These are phyloP conservation scores for Zaprionus obscuricornis DNA, from an alignment of 2,888 invertebrate species.

Conservation along the genomic window DNA sequence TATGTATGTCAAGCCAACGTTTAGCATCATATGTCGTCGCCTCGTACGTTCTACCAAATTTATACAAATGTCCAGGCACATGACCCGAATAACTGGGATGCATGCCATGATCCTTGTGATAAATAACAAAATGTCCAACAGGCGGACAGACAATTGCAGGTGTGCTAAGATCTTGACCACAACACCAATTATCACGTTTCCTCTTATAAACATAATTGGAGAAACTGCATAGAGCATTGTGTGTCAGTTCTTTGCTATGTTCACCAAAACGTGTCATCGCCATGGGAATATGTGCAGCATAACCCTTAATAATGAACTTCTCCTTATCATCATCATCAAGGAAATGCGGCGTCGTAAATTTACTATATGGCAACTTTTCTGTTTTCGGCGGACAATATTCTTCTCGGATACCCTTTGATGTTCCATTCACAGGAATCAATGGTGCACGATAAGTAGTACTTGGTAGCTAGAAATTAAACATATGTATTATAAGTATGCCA, in stretches of 20 bases:
- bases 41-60: conserved; percentile 90
- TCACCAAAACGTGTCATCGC: conserved; percentile 79
- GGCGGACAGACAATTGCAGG: conserved; percentile 71
- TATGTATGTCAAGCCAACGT: conserved; percentile 86
- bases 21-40: conserved; percentile 90
- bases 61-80: conserved; percentile 89
- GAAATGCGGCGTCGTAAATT: conserved; percentile 80
- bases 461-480: no score
- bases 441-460: conserved; percentile 89
- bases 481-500: no score
- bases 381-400: conserved; percentile 86
- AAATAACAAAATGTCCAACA: conserved; percentile 85
- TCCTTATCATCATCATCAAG: conserved; percentile 78
- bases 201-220: conserved; percentile 89
- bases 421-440: conserved; percentile 87
- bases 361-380: conserved; percentile 73
- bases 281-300: conserved; percentile 81
- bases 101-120: conserved; percentile 89
- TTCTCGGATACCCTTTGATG: conserved; percentile 87
- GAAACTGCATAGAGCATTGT: conserved; percentile 89
- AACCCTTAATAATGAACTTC: conserved; percentile 81
- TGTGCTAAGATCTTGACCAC: conserved; percentile 67
- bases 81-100: conserved; percentile 91
- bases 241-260: conserved; percentile 86
- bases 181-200: conserved; percentile 89